These are phyloP conservation scores for Craterocephalus amniculus DNA, from an alignment of 2,797 vertebrate species.

Conservation along the genomic window DNA sequence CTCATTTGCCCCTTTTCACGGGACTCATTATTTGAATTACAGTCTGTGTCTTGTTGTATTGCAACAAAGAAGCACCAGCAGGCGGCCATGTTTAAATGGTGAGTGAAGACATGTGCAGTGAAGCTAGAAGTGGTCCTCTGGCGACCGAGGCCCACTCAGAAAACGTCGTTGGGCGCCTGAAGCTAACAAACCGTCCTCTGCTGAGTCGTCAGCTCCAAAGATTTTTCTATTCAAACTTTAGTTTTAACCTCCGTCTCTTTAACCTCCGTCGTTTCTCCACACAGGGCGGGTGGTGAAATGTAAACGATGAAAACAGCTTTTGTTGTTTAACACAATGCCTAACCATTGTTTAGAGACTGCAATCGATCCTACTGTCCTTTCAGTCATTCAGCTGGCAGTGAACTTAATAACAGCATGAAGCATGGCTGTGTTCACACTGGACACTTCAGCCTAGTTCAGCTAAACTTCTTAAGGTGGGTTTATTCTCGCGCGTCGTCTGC, in stretches of 20 bases:
- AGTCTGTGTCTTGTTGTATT: constrained; percentile 21
- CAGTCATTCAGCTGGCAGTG: constrained; percentile 31
- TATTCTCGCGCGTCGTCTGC: too few species aligned
- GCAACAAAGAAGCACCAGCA: constrained; percentile 47
- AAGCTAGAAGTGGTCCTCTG: constrained; percentile 32
- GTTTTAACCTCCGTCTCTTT: constrained; percentile 52
- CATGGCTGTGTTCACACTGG: constrained; percentile 17
- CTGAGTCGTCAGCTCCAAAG: constrained; percentile 53
- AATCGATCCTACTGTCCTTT: constrained; percentile 10
- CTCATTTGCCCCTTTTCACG: constrained; percentile 38
- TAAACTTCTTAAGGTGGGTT: constrained; percentile 17
- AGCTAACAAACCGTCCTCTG: constrained; percentile 34
- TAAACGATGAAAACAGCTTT: constrained; percentile 26
- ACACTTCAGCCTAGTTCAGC: constrained; percentile 11
- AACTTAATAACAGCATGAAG: constrained; percentile 46
- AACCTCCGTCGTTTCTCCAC: constrained; percentile 23
- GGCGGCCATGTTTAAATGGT: constrained; percentile 20
- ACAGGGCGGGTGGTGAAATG: constrained; percentile 25
- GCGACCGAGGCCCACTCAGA: constrained; percentile 21
- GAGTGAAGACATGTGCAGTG: constrained; percentile 17
- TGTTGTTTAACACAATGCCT: constrained; percentile 6
- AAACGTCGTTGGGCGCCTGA: constrained; percentile 10
- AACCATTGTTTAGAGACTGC: constrained; percentile 20
- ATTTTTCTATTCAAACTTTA: constrained; percentile 53
- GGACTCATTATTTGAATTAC: constrained; percentile 58